Percentiles rank a stretch among this genome's conserved stretches.
These are phyloP conservation scores for Chloromyia formosa DNA, from an alignment of 2,888 invertebrate genomes.

Conservation along the genomic window DNA sequence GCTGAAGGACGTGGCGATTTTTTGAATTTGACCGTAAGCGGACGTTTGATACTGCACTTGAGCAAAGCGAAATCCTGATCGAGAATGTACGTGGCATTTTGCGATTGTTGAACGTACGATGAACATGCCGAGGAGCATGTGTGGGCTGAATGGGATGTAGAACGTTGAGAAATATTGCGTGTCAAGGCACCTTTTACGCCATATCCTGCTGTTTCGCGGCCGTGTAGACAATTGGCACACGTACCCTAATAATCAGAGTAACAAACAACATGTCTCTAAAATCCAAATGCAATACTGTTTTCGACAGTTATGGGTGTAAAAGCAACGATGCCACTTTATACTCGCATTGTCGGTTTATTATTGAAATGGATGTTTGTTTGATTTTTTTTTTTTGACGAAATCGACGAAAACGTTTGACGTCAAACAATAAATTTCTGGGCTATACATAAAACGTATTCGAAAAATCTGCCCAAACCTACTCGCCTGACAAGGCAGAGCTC, in stretches of 20 bases:
- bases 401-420: no score
- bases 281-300: slow-evolving; percentile 47
- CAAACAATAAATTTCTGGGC: no score
- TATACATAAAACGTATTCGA: no score
- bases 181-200: slow-evolving; percentile 32
- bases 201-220: slow-evolving; percentile 6
- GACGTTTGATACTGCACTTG: slow-evolving; percentile 43
- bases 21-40: slow-evolving; percentile 48
- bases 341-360: not conserved
- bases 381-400: no score
- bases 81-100: slow-evolving; percentile 32
- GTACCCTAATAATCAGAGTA: slow-evolving; percentile 47
- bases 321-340: slow-evolving; percentile 14
- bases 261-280: slow-evolving; percentile 50
- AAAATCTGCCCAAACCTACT: no score
- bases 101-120: slow-evolving; percentile 40
- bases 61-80: slow-evolving; percentile 48
- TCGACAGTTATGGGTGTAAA: not conserved
- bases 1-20: slow-evolving; percentile 9
- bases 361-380: no score
- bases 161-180: slow-evolving; percentile 47
- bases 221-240: slow-evolving; percentile 43
- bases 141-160: slow-evolving; percentile 46
- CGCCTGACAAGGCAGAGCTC: no score
- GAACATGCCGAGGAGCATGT: slow-evolving; percentile 49